A percentile compares a stretch with the other conserved stretches of the same genome.
These are phyloP conservation scores for Onychostruthus taczanowskii DNA, from an alignment of 2,113 vertebrate genomes.

Conservation along the genomic window DNA sequence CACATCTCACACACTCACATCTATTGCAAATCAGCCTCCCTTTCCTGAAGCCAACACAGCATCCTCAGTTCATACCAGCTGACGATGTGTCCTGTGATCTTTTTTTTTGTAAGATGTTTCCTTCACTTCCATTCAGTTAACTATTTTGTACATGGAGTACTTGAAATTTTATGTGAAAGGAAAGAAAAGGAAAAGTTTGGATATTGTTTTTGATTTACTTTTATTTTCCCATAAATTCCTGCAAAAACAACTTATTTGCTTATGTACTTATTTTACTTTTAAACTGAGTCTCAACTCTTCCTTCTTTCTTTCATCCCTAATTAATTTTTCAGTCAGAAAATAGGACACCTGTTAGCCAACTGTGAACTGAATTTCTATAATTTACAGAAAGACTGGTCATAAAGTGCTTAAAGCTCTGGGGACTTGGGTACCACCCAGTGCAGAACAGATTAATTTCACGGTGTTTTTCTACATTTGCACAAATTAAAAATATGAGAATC, in stretches of 20 bases:
- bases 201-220: background rate
- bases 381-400: constrained; percentile 38
- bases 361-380: constrained; percentile 44
- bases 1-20: background rate
- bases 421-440: constrained; percentile 57
- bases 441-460: constrained; percentile 73
- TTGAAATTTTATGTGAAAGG: background rate
- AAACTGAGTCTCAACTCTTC: background rate
- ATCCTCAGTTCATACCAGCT: background rate
- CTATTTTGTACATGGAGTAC: background rate
- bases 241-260: background rate
- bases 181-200: background rate
- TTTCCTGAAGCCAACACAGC: background rate
- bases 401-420: constrained; percentile 46
- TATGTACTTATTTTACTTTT: background rate
- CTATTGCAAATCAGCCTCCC: background rate
- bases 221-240: background rate
- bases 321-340: background rate
- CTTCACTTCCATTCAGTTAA: background rate
- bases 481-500: constrained; percentile 60
- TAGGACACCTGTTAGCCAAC: constrained; percentile 60
- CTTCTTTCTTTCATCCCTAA: background rate
- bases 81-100: background rate
- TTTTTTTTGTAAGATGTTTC: background rate
- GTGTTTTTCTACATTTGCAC: constrained; percentile 66